These are phyloP conservation scores for Xiphophorus birchmanni DNA, from an alignment of 2,797 vertebrate genomes.

Conservation along the genomic window DNA sequence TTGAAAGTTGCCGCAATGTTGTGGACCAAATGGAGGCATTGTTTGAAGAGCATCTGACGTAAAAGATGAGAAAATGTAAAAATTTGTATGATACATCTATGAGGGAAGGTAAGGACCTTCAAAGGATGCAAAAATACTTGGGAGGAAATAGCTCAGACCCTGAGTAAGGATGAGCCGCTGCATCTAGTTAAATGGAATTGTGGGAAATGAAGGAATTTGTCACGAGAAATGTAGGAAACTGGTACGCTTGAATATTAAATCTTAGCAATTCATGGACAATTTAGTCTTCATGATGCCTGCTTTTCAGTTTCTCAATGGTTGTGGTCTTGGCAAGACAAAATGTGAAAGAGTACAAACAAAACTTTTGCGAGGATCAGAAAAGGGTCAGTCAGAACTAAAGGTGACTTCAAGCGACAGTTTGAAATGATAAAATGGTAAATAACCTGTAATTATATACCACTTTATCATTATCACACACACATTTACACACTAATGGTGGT, in stretches of 20 bases:
- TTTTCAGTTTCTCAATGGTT: background rate
- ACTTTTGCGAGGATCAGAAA: background rate
- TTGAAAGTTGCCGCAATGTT: no score
- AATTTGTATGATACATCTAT: no score
- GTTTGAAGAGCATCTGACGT: no score
- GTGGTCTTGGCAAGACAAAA: background rate
- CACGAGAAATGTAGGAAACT: background rate
- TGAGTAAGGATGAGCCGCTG: no score
- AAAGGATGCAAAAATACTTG: no score
- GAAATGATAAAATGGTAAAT: background rate
- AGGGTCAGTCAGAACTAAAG: background rate
- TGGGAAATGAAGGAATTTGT: background rate
- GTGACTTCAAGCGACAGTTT: background rate
- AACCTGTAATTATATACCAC: background rate
- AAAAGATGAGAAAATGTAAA: no score
- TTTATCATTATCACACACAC: background rate
- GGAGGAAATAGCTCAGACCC: background rate
- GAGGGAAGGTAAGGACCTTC: no score
- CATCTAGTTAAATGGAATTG: background rate
- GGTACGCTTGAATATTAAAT: background rate
- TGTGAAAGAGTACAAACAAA: background rate
- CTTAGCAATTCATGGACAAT: background rate
- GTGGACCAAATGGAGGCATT: no score
- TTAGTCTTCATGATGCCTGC: background rate
- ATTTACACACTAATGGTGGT: no score